Evolutionary conservation across 1,140 invertebrate genomes (phyloP).

Genomic region (Wiebesia pumilae): DNA sequence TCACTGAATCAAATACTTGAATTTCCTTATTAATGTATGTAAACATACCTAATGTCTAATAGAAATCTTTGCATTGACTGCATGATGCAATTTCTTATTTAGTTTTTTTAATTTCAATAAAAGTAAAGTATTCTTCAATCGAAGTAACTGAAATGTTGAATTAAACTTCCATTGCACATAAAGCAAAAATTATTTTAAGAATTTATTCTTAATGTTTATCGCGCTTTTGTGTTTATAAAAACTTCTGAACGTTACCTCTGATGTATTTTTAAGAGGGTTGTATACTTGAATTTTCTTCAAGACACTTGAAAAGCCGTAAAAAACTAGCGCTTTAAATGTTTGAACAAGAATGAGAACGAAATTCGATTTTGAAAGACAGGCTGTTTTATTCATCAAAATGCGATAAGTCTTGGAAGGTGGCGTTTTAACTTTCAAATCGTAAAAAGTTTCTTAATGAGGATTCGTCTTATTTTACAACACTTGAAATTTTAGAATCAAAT

Average conservation of each 20-base stretch:
- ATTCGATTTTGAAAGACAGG: slow-evolving; percentile 12
- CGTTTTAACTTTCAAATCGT: background rate
- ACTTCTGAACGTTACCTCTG: background rate
- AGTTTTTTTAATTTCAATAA: no score
- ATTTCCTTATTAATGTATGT: no score
- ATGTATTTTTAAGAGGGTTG: background rate
- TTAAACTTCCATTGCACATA: no score
- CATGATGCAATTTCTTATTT: no score
- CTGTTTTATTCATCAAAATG: background rate
- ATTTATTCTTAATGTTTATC: background rate
- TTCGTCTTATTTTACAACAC: background rate
- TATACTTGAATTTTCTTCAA: slow-evolving; percentile 24
- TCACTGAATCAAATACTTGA: no score
- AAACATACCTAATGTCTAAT: no score
- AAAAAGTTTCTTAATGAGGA: background rate
- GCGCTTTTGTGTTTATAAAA: background rate
- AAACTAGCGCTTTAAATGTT: background rate
- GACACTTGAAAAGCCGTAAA: slow-evolving; percentile 40
- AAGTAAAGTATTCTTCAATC: no score
- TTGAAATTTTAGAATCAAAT: background rate
- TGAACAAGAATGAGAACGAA: background rate
- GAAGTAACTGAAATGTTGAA: no score
- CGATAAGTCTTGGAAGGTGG: background rate
- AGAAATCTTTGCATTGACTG: no score
- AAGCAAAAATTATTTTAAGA: no score